Conservation (phyloP, 2,888 invertebrate species). For the Hypomecis punctinalis region DNA sequence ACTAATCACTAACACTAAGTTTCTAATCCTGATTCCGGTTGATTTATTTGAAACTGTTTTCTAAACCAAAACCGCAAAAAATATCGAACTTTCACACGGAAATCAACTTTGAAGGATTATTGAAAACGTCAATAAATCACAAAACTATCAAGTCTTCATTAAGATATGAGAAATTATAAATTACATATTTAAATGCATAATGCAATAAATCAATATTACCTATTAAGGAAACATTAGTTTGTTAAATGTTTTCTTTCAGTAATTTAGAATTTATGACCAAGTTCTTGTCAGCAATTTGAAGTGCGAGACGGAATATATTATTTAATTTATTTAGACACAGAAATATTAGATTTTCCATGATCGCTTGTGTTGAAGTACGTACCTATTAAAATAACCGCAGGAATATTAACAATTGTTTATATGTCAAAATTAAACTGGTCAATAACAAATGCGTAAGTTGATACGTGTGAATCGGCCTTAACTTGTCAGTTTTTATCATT, state of each 20-base stretch:
- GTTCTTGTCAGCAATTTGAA: conserved; percentile 19
- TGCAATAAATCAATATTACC: conserved; percentile 38
- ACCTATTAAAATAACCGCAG: no score
- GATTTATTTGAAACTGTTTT: conserved; percentile 8
- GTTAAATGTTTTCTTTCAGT: conserved; percentile 24
- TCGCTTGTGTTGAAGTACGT: no score
- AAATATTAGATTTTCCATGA: not conserved
- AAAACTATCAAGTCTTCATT: conserved; percentile 28
- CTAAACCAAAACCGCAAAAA: conserved; percentile 21
- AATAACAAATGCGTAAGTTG: no score
- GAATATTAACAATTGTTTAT: no score
- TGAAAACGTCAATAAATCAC: conserved; percentile 38
- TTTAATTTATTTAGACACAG: conserved; percentile 8
- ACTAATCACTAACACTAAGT: not conserved
- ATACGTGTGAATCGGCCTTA: no score
- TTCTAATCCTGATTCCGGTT: not conserved
- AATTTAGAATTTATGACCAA: conserved; percentile 35
- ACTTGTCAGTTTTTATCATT: no score
- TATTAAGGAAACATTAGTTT: conserved; percentile 25
- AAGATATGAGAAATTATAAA: conserved; percentile 24
- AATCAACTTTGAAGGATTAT: conserved; percentile 24
- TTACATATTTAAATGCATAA: conserved; percentile 26
- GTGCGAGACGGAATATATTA: not conserved
- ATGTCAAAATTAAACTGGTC: no score
- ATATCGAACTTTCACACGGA: conserved; percentile 46